phyloP scores from a whole-genome alignment of 2,113 vertebrate genomes.

The Struthio camelus region DNA sequence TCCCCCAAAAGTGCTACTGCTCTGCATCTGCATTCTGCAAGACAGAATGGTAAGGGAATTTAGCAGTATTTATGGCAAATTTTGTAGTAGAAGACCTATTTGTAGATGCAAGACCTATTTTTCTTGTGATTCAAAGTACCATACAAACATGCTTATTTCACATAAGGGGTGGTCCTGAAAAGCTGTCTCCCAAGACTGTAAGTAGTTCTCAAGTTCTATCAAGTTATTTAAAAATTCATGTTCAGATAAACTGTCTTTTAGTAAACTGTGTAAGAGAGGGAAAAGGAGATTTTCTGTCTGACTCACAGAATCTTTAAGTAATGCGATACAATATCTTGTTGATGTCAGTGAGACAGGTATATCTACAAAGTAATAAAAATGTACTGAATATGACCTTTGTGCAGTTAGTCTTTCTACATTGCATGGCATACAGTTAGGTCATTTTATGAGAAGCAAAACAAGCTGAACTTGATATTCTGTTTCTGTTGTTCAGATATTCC shows the following conservation, averaged over 20 bases:
- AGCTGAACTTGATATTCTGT: neutral
- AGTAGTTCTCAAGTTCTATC: neutral
- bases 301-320: neutral
- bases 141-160: neutral
- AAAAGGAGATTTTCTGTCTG: neutral
- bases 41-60: neutral
- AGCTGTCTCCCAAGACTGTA: neutral
- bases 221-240: neutral
- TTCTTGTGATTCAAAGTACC: neutral
- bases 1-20: neutral
- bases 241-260: neutral
- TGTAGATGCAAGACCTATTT: neutral
- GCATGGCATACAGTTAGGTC: accelerated
- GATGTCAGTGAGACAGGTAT: neutral
- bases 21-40: neutral
- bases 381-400: neutral
- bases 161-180: neutral
- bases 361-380: neutral
- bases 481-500: neutral
- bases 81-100: neutral
- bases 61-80: neutral
- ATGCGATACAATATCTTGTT: neutral
- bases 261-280: neutral
- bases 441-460: neutral
- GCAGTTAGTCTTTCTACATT: neutral